Conservation (phyloP, 2,113 vertebrate genomes). For the Etia nguti region DNA sequence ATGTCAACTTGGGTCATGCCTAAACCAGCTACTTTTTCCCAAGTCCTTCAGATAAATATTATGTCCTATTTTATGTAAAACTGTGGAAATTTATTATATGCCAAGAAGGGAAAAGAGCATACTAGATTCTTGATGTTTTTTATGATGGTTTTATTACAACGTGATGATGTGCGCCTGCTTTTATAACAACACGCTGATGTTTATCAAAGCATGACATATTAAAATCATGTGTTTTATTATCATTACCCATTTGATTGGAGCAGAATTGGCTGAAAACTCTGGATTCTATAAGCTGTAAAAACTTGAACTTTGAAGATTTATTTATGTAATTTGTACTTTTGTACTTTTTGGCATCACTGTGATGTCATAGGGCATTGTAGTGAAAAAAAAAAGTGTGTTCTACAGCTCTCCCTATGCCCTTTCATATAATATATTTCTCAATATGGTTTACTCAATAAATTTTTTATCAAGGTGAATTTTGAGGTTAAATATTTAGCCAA, state of each 20-base stretch:
- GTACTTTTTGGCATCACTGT: neutral
- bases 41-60: neutral
- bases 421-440: neutral
- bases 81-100: neutral
- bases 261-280: neutral
- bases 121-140: neutral
- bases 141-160: rapidly evolving
- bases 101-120: neutral
- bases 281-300: neutral
- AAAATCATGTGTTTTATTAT: neutral
- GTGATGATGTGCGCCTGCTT: neutral
- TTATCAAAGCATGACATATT: neutral
- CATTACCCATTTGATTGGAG: neutral
- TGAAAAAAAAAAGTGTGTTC: neutral
- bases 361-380: neutral
- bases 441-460: neutral
- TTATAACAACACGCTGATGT: neutral
- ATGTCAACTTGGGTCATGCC: neutral
- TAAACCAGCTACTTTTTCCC: neutral
- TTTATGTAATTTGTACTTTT: neutral
- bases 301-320: neutral
- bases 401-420: neutral
- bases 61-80: neutral
- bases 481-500: neutral
- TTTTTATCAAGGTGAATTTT: neutral